phyloP scores from a whole-genome alignment of 2,888 invertebrate genomes.

The Scaptomyza parva region DNA sequence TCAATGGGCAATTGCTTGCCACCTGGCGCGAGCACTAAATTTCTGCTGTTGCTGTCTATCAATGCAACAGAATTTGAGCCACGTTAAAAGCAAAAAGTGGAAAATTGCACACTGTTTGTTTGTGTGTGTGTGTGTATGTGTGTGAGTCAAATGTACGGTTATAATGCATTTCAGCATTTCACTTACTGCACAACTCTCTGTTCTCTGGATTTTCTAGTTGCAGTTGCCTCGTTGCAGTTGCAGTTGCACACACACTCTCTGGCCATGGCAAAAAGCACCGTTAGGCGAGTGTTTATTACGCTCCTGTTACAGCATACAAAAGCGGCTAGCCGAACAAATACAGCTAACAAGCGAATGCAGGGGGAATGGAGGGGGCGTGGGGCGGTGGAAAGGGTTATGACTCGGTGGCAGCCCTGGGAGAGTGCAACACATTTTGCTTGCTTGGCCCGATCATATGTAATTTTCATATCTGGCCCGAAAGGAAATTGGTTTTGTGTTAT shows the following conservation, averaged over 20 bases:
- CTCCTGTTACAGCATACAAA: conserved; percentile 78
- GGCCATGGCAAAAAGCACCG: conserved; percentile 63
- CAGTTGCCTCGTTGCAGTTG: conserved; percentile 35
- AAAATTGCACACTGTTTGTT: conserved; percentile 46
- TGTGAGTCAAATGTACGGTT: conserved; percentile 66
- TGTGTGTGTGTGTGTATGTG: conserved; percentile 24
- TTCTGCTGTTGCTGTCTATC: conserved; percentile 54
- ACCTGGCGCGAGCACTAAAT: conserved; percentile 50
- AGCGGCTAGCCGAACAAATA: conserved; percentile 49
- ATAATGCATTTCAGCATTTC: conserved; percentile 75
- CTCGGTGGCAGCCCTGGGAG: conserved; percentile 19
- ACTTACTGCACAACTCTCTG: conserved; percentile 55
- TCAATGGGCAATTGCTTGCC: conserved; percentile 44
- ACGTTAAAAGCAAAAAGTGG: conserved; percentile 47
- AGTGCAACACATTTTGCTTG: conserved; percentile 23
- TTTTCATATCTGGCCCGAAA: conserved; percentile 58
- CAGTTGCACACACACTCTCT: conserved; percentile 43
- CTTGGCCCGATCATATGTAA: conserved; percentile 56
- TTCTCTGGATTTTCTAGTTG: conserved; percentile 50
- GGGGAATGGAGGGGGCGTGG: not conserved
- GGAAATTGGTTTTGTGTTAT: conserved; percentile 53
- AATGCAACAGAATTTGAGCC: conserved; percentile 45
- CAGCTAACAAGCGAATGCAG: conserved; percentile 8
- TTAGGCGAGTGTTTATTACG: conserved; percentile 76
- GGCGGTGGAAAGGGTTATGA: not conserved